Percentiles rank a stretch among this genome's conserved stretches.
Evolutionary conservation across 2,888 invertebrate species (phyloP).

Genomic region (Calephelis perditalis): DNA sequence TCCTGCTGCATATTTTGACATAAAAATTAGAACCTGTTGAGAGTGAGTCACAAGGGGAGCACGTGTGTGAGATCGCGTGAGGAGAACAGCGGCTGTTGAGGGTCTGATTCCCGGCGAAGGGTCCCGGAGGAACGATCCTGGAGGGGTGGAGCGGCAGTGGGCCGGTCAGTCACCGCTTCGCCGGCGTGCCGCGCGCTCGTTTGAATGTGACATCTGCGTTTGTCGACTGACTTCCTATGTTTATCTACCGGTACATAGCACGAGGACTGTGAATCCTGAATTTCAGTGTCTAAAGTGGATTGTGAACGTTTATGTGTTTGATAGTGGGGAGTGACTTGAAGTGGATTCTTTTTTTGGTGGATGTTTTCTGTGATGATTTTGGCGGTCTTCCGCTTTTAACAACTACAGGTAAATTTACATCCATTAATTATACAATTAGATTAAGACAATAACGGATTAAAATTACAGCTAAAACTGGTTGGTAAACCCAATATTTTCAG

Average conservation of each 20-base stretch:
- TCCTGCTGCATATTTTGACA: slow-evolving; percentile 23
- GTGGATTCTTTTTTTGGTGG: slow-evolving; percentile 56
- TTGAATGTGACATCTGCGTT: slow-evolving; percentile 32
- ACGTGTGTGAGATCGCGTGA: slow-evolving; percentile 46
- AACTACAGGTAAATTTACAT: slow-evolving; percentile 43
- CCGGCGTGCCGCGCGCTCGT: slow-evolving; percentile 69
- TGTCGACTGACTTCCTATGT: slow-evolving; percentile 47
- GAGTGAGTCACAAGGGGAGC: slow-evolving; percentile 37
- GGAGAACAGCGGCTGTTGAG: slow-evolving; percentile 38
- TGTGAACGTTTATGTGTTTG: slow-evolving; percentile 61
- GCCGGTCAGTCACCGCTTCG: slow-evolving; percentile 76
- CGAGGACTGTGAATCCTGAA: slow-evolving; percentile 48
- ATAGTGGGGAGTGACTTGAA: slow-evolving; percentile 59
- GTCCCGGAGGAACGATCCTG: slow-evolving; percentile 66
- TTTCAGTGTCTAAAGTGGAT: slow-evolving; percentile 53
- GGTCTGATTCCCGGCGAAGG: slow-evolving; percentile 66
- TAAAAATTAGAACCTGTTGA: slow-evolving; percentile 41
- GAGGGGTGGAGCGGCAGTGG: slow-evolving; percentile 71
- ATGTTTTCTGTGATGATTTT: slow-evolving; percentile 50
- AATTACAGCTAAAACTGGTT: no score
- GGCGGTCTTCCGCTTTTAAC: slow-evolving; percentile 38
- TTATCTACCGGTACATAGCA: slow-evolving; percentile 55
- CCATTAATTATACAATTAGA: no score
- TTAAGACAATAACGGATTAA: no score
- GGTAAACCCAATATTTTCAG: no score